Base-by-base conservation (phyloP, 2,888 invertebrate genomes). In the Trissoscelio sp. region DNA sequence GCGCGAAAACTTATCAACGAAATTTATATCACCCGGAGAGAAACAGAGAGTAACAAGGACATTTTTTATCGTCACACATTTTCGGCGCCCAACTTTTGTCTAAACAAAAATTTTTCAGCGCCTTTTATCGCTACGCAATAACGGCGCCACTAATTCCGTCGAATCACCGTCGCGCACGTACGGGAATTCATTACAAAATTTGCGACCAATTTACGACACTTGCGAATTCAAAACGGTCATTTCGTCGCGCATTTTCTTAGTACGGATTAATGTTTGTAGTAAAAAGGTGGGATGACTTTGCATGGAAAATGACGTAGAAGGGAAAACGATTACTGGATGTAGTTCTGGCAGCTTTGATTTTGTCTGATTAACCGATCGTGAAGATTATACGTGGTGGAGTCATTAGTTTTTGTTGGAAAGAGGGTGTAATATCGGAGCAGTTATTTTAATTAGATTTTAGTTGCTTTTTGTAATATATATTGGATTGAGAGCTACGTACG, bases 161-260 rank as follows among this genome's bases (percentile, higher is more conserved):
- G 83, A 82, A 84, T 77, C 74, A 72, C 80, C 69, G 64, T 79
- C 81, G 81, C 83, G 84, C 83, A 83, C 84, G 88, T 80, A 82
- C 73, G 78, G 53, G 74, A 74, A 79, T 83, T 81, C 78, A 72
- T 67, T 74, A 78, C 79, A 79, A n/a, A n/a, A n/a, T n/a, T 20
- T 7, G 18, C 34, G 58, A 84, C 85, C 87, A 85, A 88, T 88
- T 87, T 88, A 87, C 87, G 73, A 80, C 86, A 83, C 82, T 69
- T 82, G 82, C 75, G 83, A 72, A 57, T 83, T 79, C 73, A 62
- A 74, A 79, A 62, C 46, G 69, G 60, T 28, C 28, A 72, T 66
- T 57, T 72, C 48, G 11, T 18, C 31, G 9, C 14, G 34, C n/a
- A 55, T 5, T 55, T 57, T 39, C 66, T 79, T 72, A 62, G 57